Conservation (phyloP, 2,888 invertebrate genomes). For the Mimas tiliae region DNA sequence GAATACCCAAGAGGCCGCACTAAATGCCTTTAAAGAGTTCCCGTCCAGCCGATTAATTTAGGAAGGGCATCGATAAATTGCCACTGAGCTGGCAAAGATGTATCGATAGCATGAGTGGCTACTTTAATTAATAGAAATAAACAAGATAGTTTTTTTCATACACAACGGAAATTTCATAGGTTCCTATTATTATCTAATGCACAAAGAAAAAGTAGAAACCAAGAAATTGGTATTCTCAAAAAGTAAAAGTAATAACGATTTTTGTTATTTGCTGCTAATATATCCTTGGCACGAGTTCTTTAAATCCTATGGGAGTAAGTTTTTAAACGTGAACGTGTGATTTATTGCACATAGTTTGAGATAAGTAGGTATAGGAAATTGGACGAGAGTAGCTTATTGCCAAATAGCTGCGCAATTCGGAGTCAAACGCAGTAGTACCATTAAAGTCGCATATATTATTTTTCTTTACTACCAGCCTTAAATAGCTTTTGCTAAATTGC, state of each 20-base stretch:
- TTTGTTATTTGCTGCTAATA: neutral
- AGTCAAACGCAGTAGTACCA: neutral
- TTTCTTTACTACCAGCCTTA: neutral
- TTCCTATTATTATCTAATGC: too few species aligned
- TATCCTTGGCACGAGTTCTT: slow-evolving; percentile 4
- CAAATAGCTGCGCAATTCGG: slow-evolving; percentile 6
- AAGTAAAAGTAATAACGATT: neutral
- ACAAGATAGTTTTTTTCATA: too few species aligned
- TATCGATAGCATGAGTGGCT: too few species aligned
- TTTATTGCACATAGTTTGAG: slow-evolving; percentile 4
- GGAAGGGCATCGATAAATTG: too few species aligned
- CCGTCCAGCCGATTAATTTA: too few species aligned
- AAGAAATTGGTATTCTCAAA: neutral
- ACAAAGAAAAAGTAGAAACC: neutral
- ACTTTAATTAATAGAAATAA: too few species aligned
- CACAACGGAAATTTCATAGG: too few species aligned
- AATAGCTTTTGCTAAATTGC: neutral
- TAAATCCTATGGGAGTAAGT: neutral
- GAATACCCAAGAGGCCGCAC: too few species aligned
- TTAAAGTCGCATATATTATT: neutral
- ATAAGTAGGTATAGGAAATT: neutral
- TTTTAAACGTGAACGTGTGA: neutral
- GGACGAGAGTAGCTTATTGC: neutral
- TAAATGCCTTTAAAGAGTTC: too few species aligned
- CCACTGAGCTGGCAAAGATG: too few species aligned